These are phyloP conservation scores for Lycocerus yunnanus DNA, from an alignment of 2,888 invertebrate species.

Conservation along the genomic window DNA sequence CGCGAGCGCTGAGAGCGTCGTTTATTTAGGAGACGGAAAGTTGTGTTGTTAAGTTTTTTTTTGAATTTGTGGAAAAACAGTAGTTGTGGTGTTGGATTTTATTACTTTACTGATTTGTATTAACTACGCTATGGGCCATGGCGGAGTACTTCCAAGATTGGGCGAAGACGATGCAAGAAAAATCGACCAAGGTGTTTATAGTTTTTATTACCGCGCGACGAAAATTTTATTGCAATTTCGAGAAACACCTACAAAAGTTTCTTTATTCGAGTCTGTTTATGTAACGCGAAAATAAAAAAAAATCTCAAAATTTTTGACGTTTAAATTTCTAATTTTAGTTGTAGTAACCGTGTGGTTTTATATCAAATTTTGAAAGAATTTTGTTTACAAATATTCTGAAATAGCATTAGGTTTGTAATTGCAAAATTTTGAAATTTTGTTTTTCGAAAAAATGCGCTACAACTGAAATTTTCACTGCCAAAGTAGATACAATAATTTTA, in stretches of 20 bases:
- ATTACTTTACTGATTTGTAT: not conserved
- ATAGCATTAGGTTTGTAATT: not conserved
- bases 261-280: not conserved
- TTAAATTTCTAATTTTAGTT: not conserved
- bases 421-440: not conserved
- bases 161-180: slow-evolving; percentile 40
- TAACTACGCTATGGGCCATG: slow-evolving; percentile 50
- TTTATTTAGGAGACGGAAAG: slow-evolving; percentile 10
- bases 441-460: not conserved
- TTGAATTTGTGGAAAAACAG: not conserved
- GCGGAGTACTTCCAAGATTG: slow-evolving; percentile 56
- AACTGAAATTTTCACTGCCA: not conserved
- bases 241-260: not conserved
- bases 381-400: not conserved
- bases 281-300: not conserved
- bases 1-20: slow-evolving; percentile 38
- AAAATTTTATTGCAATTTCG: not conserved
- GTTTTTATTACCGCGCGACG: not conserved
- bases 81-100: not conserved
- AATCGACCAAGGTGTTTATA: slow-evolving; percentile 16
- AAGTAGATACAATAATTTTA: not conserved
- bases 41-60: slow-evolving; percentile 2
- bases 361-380: slow-evolving; percentile 1
- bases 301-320: not conserved
- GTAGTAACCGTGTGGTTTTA: not conserved